Conservation (phyloP, 2,888 invertebrate species). For the Lepetodrilus schrolli region DNA sequence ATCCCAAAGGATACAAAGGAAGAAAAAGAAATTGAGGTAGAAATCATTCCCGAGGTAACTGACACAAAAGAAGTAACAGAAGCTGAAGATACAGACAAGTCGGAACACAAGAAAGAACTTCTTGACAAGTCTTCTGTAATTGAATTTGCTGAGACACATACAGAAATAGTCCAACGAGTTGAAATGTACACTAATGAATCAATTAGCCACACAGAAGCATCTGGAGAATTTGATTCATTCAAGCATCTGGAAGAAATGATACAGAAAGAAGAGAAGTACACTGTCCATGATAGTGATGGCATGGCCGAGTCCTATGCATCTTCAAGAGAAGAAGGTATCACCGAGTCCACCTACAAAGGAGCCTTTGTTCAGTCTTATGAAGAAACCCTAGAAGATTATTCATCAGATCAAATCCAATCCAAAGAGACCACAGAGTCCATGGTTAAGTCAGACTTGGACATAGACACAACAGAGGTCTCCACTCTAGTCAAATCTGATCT, state of each 20-base stretch:
- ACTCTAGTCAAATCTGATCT: slow-evolving; percentile 10
- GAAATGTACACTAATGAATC: not conserved
- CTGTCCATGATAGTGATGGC: not conserved
- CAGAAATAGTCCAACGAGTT: not conserved
- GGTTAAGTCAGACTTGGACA: not conserved
- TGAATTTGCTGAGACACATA: not conserved
- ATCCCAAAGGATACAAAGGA: not conserved
- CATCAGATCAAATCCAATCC: not conserved
- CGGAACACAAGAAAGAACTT: not conserved
- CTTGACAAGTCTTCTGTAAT: slow-evolving; percentile 11
- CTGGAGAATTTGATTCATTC: slow-evolving; percentile 13
- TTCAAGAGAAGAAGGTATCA: not conserved
- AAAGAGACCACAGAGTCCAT: not conserved
- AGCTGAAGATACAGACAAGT: slow-evolving; percentile 6
- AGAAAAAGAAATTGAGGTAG: not conserved
- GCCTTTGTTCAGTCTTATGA: not conserved
- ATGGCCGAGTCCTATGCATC: slow-evolving; percentile 14
- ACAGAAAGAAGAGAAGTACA: not conserved
- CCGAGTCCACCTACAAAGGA: not conserved
- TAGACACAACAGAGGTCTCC: not conserved
- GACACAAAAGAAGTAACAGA: slow-evolving; percentile 6
- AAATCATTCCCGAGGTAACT: slow-evolving; percentile 23
- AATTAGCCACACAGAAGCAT: not conserved
- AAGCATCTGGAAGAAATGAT: slow-evolving; percentile 3
- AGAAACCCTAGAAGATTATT: not conserved